phyloP scores from a whole-genome alignment of 2,888 invertebrate species.

The Temnothorax unifasciatus region DNA sequence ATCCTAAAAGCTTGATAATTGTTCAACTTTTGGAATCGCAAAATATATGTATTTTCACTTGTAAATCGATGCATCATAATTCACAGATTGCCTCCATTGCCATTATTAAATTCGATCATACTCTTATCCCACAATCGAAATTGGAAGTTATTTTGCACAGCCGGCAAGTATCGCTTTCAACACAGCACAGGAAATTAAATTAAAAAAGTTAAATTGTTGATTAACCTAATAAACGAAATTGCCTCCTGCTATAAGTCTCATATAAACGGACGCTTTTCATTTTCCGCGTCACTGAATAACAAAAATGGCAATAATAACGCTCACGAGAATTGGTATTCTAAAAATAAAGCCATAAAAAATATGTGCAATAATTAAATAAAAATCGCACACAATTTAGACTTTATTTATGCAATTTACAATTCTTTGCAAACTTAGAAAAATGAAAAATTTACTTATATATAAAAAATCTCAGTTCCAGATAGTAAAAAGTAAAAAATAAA shows the following conservation, averaged over 20 bases:
- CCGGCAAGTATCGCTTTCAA: not conserved
- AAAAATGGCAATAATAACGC: conserved; percentile 1
- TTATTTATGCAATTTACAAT: not conserved
- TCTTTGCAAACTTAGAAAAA: not conserved
- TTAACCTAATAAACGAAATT: conserved; percentile 13
- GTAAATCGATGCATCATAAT: not conserved
- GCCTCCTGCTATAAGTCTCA: not conserved
- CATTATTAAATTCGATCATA: not conserved
- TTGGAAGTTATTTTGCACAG: not conserved
- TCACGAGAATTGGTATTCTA: not conserved
- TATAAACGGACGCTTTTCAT: conserved; percentile 12
- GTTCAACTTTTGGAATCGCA: not conserved
- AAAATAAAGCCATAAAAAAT: conserved; percentile 33
- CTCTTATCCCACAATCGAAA: conserved; percentile 21
- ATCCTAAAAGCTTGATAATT: not conserved
- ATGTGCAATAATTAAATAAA: not conserved
- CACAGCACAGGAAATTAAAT: not conserved
- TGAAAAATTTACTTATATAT: not conserved
- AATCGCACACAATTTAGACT: not conserved
- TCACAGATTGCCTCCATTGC: not conserved
- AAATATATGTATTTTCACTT: conserved; percentile 4
- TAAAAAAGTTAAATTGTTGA: conserved; percentile 30
- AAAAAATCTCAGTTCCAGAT: not conserved
- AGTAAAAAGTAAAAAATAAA: not conserved
- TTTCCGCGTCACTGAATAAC: conserved; percentile 14